These are phyloP conservation scores for Theonella swinhoei DNA, from an alignment of 37 sponge, comb jelly and placozoan genomes.

Conservation along the genomic window DNA sequence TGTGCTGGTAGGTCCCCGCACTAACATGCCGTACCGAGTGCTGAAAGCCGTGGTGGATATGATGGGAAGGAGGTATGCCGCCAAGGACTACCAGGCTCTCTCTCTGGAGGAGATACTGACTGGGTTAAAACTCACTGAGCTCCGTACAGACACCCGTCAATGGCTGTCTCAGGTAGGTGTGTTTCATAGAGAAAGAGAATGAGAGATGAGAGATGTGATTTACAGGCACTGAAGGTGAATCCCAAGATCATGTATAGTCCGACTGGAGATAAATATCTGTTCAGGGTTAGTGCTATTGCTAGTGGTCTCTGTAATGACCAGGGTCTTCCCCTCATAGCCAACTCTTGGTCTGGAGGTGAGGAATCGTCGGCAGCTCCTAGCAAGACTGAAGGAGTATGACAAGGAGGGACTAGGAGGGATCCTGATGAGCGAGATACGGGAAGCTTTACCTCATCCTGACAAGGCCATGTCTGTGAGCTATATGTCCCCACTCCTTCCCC, in stretches of 20 bases:
- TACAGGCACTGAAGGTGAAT: conserved; percentile 51
- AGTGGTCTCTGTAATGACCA: not conserved
- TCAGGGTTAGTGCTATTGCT: conserved; percentile 19
- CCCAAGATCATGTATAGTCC: conserved; percentile 54
- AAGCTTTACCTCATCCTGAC: conserved; percentile 66
- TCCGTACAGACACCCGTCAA: conserved; percentile 37
- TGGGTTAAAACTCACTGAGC: conserved; percentile 8
- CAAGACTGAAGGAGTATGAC: conserved; percentile 43
- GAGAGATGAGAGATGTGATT: not conserved
- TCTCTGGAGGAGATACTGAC: conserved; percentile 50
- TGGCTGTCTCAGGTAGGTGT: conserved; percentile 18
- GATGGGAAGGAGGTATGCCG: conserved; percentile 50
- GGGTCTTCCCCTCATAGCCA: conserved; percentile 36
- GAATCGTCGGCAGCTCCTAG: conserved; percentile 51
- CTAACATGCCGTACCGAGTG: conserved; percentile 44
- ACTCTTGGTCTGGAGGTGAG: conserved; percentile 41
- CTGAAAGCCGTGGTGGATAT: conserved; percentile 65
- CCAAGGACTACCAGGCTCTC: conserved; percentile 34
- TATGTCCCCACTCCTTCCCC: not conserved
- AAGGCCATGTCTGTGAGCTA: conserved; percentile 48
- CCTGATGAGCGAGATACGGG: conserved; percentile 49
- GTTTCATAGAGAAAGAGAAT: conserved; percentile 25
- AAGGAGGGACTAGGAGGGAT: conserved; percentile 67
- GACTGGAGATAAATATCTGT: conserved; percentile 41
- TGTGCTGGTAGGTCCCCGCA: conserved; percentile 5